Conservation (phyloP, 2,888 invertebrate species). For the Taenaris catops region DNA sequence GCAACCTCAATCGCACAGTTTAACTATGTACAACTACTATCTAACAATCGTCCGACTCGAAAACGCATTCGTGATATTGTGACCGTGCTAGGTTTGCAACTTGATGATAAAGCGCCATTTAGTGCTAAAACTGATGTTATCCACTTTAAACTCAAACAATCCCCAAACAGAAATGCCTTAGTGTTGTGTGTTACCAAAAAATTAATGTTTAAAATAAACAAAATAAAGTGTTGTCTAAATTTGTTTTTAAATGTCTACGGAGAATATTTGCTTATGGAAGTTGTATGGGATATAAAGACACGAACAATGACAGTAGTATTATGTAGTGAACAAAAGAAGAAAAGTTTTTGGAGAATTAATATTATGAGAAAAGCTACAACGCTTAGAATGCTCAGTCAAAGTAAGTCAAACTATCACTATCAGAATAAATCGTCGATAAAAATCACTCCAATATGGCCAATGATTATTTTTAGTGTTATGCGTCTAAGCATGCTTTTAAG, state of each 20-base stretch:
- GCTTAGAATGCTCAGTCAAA: neutral
- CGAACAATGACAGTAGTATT: conserved; percentile 29
- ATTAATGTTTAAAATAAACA: conserved; percentile 33
- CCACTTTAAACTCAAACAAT: conserved; percentile 9
- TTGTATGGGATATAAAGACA: conserved; percentile 45
- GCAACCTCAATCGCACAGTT: conserved; percentile 58
- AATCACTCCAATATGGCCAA: no score
- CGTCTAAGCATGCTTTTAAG: no score
- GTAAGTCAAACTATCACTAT: no score
- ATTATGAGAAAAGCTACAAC: conserved; percentile 1
- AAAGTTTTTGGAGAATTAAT: conserved; percentile 12
- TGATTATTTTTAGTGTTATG: no score
- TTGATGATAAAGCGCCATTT: conserved; percentile 41
- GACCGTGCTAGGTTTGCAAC: conserved; percentile 56
- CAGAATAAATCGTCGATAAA: no score
- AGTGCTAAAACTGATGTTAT: conserved; percentile 25
- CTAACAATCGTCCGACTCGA: conserved; percentile 46
- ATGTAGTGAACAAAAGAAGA: conserved; percentile 7
- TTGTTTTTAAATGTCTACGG: conserved; percentile 33
- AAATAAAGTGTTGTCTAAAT: conserved; percentile 38
- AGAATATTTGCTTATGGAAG: conserved; percentile 32
- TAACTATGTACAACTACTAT: conserved; percentile 61
- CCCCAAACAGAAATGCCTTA: conserved; percentile 27
- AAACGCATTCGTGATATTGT: conserved; percentile 60
- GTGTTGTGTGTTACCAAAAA: conserved; percentile 35